Evolutionary conservation across 2,113 vertebrate genomes (phyloP).

Genomic region (Paratilapia polleni): DNA sequence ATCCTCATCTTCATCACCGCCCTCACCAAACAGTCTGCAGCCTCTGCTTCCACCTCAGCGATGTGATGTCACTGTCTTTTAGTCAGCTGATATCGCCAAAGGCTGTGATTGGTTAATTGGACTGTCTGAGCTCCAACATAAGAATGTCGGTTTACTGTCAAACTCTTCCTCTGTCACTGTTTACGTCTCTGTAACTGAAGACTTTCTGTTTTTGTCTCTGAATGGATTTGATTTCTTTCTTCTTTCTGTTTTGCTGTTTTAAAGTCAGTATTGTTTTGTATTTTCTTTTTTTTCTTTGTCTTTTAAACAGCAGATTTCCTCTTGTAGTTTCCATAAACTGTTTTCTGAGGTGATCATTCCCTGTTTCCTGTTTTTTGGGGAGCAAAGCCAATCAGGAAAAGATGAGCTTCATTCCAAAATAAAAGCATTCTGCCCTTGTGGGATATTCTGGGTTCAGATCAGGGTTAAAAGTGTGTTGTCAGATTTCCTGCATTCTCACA

Average conservation of each 20-base stretch:
- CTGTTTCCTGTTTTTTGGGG: background rate
- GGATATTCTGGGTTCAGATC: background rate
- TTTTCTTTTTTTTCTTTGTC: background rate
- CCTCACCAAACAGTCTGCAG: background rate
- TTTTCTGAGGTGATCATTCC: background rate
- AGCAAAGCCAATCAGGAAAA: background rate
- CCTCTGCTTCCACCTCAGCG: background rate
- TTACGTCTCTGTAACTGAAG: background rate
- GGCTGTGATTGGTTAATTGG: slow-evolving; percentile 29
- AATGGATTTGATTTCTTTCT: background rate
- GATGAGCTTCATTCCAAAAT: slow-evolving; percentile 10
- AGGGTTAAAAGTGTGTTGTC: background rate
- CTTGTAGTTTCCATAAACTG: background rate
- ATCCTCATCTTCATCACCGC: background rate
- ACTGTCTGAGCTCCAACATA: background rate
- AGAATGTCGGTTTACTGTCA: background rate
- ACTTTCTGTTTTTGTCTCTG: background rate
- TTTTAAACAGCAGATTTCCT: background rate
- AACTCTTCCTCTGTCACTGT: background rate
- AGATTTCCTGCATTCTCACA: background rate
- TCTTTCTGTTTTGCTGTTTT: background rate
- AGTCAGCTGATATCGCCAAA: background rate
- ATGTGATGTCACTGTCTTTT: background rate
- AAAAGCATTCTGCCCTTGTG: background rate
- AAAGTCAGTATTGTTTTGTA: background rate